These are phyloP conservation scores for Heliconius hermathena DNA, from an alignment of 1,140 invertebrate genomes.

Conservation along the genomic window DNA sequence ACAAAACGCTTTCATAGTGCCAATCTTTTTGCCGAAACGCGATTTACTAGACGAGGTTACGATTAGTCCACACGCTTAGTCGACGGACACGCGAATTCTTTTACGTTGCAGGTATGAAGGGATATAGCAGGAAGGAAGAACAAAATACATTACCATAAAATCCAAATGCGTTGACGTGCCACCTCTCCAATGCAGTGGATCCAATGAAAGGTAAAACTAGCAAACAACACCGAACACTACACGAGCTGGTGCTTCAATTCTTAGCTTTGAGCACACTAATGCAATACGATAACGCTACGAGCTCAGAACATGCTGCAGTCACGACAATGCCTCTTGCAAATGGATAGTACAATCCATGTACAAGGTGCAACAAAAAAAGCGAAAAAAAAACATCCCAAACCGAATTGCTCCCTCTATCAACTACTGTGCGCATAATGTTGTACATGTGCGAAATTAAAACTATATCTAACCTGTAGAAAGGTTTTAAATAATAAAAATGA, in stretches of 20 bases:
- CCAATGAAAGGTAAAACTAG: constrained; percentile 69
- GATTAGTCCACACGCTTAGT: constrained; percentile 70
- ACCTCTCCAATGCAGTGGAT: constrained; percentile 79
- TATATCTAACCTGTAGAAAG: constrained; percentile 69
- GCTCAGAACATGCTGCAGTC: constrained; percentile 76
- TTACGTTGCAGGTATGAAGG: constrained; percentile 63
- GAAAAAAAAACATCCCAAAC: constrained; percentile 74
- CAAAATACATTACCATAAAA: constrained; percentile 77
- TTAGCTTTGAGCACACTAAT: constrained; percentile 78
- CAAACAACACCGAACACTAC: constrained; percentile 81
- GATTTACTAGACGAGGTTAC: constrained; percentile 55
- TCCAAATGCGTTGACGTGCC: constrained; percentile 75
- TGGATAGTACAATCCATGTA: constrained; percentile 72
- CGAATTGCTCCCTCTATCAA: constrained; percentile 76
- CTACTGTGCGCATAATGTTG: constrained; percentile 76
- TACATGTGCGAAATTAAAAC: constrained; percentile 71
- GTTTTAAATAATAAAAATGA: constrained; percentile 48
- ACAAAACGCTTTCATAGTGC: constrained; percentile 73
- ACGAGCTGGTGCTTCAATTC: constrained; percentile 75
- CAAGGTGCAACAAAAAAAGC: constrained; percentile 72
- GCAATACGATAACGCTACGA: constrained; percentile 79
- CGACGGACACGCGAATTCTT: constrained; percentile 62
- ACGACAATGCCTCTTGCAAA: constrained; percentile 73
- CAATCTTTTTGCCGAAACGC: constrained; percentile 72
- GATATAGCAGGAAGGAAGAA: constrained; percentile 69